phyloP scores from a whole-genome alignment of 2,888 invertebrate genomes.

The Ceratothoa steindachneri region DNA sequence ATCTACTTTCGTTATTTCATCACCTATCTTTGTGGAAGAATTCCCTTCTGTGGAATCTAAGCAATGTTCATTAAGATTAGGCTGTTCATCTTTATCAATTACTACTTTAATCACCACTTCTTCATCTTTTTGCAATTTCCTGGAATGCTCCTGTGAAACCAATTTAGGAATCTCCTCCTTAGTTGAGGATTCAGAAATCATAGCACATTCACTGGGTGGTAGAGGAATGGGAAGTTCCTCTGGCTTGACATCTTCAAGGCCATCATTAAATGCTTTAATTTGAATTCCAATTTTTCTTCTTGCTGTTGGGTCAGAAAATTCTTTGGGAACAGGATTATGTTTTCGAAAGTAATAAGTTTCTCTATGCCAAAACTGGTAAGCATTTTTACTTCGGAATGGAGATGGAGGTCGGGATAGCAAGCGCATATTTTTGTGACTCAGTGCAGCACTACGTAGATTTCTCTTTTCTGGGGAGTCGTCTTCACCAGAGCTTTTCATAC shows the following conservation, averaged over 20 bases:
- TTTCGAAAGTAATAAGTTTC: conserved; percentile 8
- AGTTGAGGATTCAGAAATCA: background rate
- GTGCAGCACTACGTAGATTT: background rate
- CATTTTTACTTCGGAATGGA: background rate
- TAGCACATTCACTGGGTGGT: background rate
- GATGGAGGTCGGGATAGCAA: background rate
- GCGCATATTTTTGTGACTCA: conserved; percentile 1
- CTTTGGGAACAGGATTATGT: background rate
- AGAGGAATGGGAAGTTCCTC: background rate
- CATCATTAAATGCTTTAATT: background rate
- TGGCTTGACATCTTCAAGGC: background rate
- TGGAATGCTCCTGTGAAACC: too few species aligned
- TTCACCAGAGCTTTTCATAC: background rate
- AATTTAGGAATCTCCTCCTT: background rate
- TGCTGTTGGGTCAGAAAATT: background rate
- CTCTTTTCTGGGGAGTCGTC: background rate
- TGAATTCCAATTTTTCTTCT: background rate
- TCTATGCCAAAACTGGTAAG: conserved; percentile 9
- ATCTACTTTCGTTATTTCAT: background rate
- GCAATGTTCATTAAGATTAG: background rate
- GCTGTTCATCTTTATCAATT: background rate
- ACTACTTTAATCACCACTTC: background rate
- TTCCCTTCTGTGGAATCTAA: background rate
- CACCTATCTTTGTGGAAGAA: background rate
- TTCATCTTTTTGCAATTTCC: too few species aligned